Evolutionary conservation across 2,113 vertebrate species (phyloP).

Genomic region (Cyprinus carpio): DNA sequence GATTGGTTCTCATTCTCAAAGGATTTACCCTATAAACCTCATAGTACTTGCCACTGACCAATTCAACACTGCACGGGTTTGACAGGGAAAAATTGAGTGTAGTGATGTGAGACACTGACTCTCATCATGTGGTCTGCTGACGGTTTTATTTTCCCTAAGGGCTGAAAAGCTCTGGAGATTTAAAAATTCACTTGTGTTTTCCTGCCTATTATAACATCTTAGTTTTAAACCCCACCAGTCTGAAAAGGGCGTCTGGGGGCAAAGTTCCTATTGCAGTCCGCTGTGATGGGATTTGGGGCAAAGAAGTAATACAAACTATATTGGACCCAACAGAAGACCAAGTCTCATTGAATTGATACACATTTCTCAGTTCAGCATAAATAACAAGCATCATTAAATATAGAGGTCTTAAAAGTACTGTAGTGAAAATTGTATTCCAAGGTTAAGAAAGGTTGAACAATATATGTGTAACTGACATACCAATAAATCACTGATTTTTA

Average conservation of each 20-base stretch:
- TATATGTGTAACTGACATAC: no score
- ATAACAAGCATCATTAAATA: neutral
- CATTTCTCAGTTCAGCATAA: neutral
- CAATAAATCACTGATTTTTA: neutral
- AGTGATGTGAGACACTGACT: slow-evolving; percentile 22
- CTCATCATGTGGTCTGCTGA: neutral
- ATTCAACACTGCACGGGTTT: slow-evolving; percentile 7
- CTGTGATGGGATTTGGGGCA: neutral
- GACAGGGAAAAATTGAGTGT: slow-evolving; percentile 11
- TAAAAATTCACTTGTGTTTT: neutral
- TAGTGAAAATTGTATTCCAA: neutral
- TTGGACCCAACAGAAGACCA: neutral
- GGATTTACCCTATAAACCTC: slow-evolving; percentile 28
- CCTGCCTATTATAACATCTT: neutral
- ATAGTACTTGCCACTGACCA: neutral
- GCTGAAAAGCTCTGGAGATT: neutral
- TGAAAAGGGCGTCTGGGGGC: neutral
- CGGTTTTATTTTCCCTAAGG: neutral
- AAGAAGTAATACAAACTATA: neutral
- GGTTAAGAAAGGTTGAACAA: neutral
- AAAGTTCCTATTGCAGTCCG: neutral
- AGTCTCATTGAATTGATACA: neutral
- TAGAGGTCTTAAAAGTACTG: neutral
- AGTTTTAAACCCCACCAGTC: neutral
- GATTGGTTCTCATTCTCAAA: slow-evolving; percentile 36